phyloP scores from a whole-genome alignment of 2,113 vertebrate species.

The Jacana jacana region DNA sequence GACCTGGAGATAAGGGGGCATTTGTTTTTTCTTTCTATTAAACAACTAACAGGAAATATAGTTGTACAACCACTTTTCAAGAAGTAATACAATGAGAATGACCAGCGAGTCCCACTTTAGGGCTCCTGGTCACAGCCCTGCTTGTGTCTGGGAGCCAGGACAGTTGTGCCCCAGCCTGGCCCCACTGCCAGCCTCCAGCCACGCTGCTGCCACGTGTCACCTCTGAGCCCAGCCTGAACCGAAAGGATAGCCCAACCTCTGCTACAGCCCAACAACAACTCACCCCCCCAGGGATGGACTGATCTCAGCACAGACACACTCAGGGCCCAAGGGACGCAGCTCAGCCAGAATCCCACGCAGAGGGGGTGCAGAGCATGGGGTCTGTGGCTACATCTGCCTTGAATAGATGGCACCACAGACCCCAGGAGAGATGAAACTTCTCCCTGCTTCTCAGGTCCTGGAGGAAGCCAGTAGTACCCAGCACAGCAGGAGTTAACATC shows the following conservation, averaged over 20 bases:
- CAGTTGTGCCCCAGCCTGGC: background rate
- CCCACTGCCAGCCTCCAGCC: background rate
- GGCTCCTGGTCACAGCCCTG: background rate
- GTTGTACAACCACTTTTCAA: background rate
- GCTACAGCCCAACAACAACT: background rate
- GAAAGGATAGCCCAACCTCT: background rate
- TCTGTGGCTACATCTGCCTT: background rate
- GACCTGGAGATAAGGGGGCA: background rate
- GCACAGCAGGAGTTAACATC: conserved; percentile 39
- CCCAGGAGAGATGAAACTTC: background rate
- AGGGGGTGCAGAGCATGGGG: accelerated
- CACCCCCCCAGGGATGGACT: accelerated
- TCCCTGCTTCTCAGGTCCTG: background rate
- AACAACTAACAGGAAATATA: background rate
- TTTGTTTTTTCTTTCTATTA: background rate
- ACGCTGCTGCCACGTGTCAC: background rate
- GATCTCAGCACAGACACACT: background rate
- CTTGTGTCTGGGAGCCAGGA: background rate
- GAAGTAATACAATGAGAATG: background rate
- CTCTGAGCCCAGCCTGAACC: background rate
- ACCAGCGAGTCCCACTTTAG: accelerated
- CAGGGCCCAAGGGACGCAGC: accelerated
- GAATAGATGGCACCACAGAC: accelerated
- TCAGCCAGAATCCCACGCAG: background rate
- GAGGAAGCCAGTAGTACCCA: background rate